Conservation (phyloP, 2,113 vertebrate genomes). For the Heterotilapia buettikoferi region DNA sequence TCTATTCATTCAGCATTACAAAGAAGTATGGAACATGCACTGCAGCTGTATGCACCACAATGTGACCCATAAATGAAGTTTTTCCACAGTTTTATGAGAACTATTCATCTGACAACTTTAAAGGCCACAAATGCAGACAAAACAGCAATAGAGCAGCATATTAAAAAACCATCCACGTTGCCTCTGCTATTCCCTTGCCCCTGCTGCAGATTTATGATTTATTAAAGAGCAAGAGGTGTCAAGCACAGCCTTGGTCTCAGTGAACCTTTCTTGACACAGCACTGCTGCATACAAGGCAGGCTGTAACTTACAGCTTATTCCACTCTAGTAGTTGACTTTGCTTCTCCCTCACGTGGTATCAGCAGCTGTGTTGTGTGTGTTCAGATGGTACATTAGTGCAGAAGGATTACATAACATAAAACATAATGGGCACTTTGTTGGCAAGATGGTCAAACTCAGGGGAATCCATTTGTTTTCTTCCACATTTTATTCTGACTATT, state of each 20-base stretch:
- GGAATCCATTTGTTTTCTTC: not conserved
- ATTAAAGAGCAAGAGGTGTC: conserved; percentile 11
- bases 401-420: not conserved
- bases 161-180: not conserved
- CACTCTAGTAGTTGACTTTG: not conserved
- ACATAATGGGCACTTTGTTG: not conserved
- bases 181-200: not conserved
- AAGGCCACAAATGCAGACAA: not conserved
- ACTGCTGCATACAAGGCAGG: not conserved
- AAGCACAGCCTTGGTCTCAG: not conserved
- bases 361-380: not conserved
- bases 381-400: not conserved
- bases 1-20: not conserved
- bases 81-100: not conserved
- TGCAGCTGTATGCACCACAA: not conserved
- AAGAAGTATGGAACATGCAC: not conserved
- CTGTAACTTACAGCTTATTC: not conserved
- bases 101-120: not conserved
- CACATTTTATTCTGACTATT: not conserved
- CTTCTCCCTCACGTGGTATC: not conserved
- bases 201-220: not conserved
- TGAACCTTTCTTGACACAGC: not conserved
- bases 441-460: not conserved
- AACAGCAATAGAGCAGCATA: not conserved
- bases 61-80: not conserved